phyloP scores from a whole-genome alignment of 2,888 invertebrate species.

The Aphrophora alni region DNA sequence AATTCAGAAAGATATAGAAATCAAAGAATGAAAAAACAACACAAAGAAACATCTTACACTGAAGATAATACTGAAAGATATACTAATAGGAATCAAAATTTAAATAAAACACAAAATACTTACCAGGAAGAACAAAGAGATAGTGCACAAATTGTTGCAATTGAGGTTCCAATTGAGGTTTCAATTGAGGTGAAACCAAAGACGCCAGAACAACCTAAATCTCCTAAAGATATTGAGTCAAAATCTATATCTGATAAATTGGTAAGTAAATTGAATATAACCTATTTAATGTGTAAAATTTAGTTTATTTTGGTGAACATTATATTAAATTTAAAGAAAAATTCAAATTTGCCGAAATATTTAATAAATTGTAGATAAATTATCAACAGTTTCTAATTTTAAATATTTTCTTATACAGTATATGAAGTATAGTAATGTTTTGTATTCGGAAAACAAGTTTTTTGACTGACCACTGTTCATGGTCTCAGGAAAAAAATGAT shows the following conservation, averaged over 20 bases:
- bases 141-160: not conserved
- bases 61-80: not conserved
- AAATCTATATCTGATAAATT: not conserved
- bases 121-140: not conserved
- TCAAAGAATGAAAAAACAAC: not conserved
- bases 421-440: too few species aligned
- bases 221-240: conserved; percentile 23
- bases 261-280: not conserved
- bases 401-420: too few species aligned
- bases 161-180: not conserved
- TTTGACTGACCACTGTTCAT: too few species aligned
- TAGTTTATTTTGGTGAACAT: too few species aligned
- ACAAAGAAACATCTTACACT: not conserved
- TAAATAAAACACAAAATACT: not conserved
- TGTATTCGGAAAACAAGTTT: too few species aligned
- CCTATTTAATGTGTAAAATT: too few species aligned
- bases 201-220: conserved; percentile 21
- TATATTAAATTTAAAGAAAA: too few species aligned
- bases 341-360: too few species aligned
- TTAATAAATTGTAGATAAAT: too few species aligned
- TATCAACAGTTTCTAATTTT: too few species aligned
- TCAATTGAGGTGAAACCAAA: not conserved
- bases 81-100: not conserved
- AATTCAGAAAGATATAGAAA: not conserved
- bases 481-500: too few species aligned